Evolutionary conservation across 2,888 invertebrate species (phyloP).

Genomic region (Zele albiditarsus): DNA sequence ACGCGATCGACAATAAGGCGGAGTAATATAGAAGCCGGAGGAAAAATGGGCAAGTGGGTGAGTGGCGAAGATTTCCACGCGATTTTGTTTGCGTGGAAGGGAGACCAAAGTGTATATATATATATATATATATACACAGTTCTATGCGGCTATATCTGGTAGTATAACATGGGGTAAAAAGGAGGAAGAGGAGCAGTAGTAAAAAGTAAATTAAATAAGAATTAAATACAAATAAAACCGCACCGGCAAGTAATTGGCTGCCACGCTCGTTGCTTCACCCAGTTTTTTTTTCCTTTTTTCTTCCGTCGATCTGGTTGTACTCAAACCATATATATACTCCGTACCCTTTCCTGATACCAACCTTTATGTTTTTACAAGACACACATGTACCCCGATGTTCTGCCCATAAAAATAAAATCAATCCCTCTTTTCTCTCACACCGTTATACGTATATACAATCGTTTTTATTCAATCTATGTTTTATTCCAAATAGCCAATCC

Average conservation of each 20-base stretch:
- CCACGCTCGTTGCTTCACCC: constrained; percentile 55
- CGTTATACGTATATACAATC: neutral
- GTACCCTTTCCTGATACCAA: constrained; percentile 43
- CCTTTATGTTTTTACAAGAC: constrained; percentile 33
- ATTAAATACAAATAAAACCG: constrained; percentile 73
- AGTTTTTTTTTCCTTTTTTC: constrained; percentile 8
- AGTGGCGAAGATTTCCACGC: constrained; percentile 58
- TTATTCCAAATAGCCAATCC: neutral
- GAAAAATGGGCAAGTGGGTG: constrained; percentile 36
- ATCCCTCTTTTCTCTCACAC: neutral
- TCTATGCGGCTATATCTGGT: neutral
- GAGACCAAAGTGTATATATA: neutral
- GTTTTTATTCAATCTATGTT: neutral
- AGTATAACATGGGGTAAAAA: constrained; percentile 15
- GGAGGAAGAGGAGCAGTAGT: constrained; percentile 53
- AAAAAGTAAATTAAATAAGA: constrained; percentile 73
- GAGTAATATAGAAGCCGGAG: neutral
- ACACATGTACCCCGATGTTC: neutral
- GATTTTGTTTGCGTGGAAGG: constrained; percentile 64
- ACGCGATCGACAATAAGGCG: neutral
- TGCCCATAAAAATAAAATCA: neutral
- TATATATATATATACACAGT: neutral
- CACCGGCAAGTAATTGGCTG: constrained; percentile 72
- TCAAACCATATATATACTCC: constrained; percentile 52
- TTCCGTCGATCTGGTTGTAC: constrained; percentile 38